Percentiles rank a stretch among this genome's conserved stretches.
phyloP scores from a whole-genome alignment of 2,113 vertebrate species.

The Onychorhynchus coronatus region DNA sequence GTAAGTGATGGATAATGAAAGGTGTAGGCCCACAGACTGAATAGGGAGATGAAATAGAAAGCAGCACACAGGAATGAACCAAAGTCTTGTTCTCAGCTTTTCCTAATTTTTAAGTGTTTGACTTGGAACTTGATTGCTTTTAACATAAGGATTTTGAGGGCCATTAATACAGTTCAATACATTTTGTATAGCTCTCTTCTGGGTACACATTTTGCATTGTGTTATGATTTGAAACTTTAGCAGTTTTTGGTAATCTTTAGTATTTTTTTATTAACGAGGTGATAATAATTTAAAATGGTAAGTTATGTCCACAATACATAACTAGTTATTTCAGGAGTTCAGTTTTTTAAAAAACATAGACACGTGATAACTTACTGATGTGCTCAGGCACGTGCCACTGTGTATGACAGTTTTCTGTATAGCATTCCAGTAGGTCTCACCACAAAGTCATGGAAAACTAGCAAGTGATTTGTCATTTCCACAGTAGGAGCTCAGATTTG shows the following conservation, averaged over 20 bases:
- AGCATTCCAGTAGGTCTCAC: neutral
- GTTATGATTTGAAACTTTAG: neutral
- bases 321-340: neutral
- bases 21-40: neutral
- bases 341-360: neutral
- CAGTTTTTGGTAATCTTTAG: neutral
- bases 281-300: neutral
- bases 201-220: neutral
- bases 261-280: neutral
- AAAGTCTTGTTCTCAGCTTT: neutral
- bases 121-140: neutral
- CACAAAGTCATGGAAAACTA: neutral
- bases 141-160: neutral
- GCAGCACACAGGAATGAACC: neutral
- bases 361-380: fast-evolving
- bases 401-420: neutral
- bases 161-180: neutral
- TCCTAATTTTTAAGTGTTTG: neutral
- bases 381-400: neutral
- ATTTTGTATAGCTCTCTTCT: neutral
- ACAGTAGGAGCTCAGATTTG: neutral
- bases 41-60: neutral
- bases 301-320: neutral
- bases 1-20: neutral
- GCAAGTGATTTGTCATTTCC: neutral